phyloP scores from a whole-genome alignment of 1,140 invertebrate species.

The Anastrepha ludens region DNA sequence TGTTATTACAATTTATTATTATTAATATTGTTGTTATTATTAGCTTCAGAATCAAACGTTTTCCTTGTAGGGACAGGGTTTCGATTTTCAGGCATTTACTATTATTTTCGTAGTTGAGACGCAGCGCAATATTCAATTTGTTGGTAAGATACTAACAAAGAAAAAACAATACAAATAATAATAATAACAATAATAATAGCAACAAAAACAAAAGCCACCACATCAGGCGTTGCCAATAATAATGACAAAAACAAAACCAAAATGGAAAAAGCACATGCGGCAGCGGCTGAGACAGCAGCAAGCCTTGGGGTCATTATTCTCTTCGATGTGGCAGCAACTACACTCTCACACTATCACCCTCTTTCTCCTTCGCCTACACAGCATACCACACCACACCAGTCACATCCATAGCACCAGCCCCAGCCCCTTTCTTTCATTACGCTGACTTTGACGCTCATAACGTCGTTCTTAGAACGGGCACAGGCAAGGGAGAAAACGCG shows the following conservation, averaged over 20 bases:
- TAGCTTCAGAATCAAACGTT: too few relatives aligned
- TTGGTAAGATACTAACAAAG: conserved; percentile 5
- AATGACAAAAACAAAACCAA: conserved; percentile 51
- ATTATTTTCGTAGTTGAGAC: conserved; percentile 1
- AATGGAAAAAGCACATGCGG: conserved; percentile 49
- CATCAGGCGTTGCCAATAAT: conserved; percentile 51
- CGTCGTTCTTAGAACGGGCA: conserved; percentile 2
- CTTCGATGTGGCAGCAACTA: conserved; percentile 65
- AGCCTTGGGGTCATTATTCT: conserved; percentile 74
- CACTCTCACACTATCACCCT: neutral
- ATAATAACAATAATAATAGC: conserved; percentile 53
- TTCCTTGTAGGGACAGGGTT: too few relatives aligned
- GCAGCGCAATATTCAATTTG: conserved; percentile 15
- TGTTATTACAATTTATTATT: too few relatives aligned
- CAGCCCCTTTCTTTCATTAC: too few relatives aligned
- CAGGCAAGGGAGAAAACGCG: neutral
- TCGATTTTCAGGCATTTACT: neutral
- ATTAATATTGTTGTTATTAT: too few relatives aligned
- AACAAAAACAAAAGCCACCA: conserved; percentile 52
- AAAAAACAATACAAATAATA: conserved; percentile 43
- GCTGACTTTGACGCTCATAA: neutral
- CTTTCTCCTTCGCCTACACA: neutral
- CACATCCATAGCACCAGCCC: neutral
- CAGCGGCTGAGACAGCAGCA: conserved; percentile 50
- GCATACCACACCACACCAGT: neutral